Percentiles rank a stretch among this genome's conserved stretches.
Evolutionary conservation across 2,113 vertebrate species (phyloP).

Genomic region (Carassius carassius): DNA sequence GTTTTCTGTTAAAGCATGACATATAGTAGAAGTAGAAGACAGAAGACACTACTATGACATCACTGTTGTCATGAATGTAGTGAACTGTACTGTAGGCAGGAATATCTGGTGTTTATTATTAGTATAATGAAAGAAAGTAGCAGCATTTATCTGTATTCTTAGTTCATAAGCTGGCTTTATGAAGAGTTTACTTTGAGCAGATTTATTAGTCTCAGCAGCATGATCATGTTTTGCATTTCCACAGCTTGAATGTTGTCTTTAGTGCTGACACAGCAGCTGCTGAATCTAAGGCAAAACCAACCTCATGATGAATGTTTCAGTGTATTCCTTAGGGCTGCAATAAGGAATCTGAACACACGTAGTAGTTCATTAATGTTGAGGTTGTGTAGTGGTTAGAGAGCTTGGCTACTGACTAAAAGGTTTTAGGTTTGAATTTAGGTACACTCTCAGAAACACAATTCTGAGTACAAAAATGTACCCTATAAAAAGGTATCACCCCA

Average conservation of each 20-base stretch:
- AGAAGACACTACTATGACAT: no score
- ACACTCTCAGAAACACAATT: not conserved
- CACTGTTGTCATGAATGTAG: not conserved
- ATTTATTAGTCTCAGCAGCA: not conserved
- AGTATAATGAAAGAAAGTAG: not conserved
- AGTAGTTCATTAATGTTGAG: not conserved
- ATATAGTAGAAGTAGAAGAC: no score
- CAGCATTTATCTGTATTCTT: not conserved
- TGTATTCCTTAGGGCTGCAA: not conserved
- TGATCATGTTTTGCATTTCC: not conserved
- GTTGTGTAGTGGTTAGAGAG: not conserved
- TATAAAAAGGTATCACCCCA: no score
- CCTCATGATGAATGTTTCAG: not conserved
- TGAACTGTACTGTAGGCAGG: not conserved
- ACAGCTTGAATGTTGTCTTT: not conserved
- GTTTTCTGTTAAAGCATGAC: not conserved
- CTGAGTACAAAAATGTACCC: no score
- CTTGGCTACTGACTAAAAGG: not conserved
- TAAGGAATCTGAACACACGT: not conserved
- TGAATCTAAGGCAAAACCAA: not conserved
- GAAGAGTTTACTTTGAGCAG: not conserved
- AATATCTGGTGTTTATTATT: not conserved
- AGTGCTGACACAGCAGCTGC: conserved; percentile 11
- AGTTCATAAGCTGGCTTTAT: not conserved
- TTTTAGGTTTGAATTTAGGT: not conserved